These are phyloP conservation scores for Pocillopora meandrina DNA, from an alignment of 92 coral and sea anemone genomes.

Conservation along the genomic window DNA sequence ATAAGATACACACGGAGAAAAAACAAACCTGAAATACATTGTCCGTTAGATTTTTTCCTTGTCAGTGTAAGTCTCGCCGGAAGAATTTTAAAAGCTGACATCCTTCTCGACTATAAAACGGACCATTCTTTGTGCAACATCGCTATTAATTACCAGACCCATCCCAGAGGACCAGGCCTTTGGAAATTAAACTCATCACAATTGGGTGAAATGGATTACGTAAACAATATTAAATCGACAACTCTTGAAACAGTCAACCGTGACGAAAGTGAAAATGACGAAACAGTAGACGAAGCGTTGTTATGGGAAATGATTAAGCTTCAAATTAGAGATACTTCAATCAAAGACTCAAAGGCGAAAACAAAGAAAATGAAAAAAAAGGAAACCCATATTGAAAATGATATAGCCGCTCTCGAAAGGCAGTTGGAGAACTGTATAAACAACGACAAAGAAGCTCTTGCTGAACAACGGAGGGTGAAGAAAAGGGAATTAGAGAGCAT, in stretches of 20 bases:
- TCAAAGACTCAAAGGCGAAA: constrained; percentile 16
- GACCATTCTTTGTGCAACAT: constrained; percentile 37
- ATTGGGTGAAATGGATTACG: constrained; percentile 27
- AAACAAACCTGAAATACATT: neutral
- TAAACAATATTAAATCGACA: constrained; percentile 18
- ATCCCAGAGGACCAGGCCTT: constrained; percentile 38
- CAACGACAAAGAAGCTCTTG: neutral
- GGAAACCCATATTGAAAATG: constrained; percentile 11
- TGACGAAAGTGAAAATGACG: neutral
- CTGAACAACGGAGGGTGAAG: neutral
- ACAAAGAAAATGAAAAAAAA: constrained; percentile 4
- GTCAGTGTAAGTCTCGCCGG: neutral
- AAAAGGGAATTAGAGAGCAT: neutral
- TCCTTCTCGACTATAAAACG: constrained; percentile 47
- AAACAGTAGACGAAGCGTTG: neutral
- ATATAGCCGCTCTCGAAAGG: neutral
- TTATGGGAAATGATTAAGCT: constrained; percentile 46
- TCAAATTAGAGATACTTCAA: constrained; percentile 24
- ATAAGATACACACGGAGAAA: neutral
- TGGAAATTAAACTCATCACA: constrained; percentile 47
- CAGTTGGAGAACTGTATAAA: neutral
- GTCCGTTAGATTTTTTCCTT: constrained; percentile 44
- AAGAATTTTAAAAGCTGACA: constrained; percentile 3
- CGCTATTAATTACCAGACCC: constrained; percentile 8
- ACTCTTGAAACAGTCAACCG: neutral